phyloP scores from a whole-genome alignment of 1,140 invertebrate genomes.

The Pectinophora gossypiella region DNA sequence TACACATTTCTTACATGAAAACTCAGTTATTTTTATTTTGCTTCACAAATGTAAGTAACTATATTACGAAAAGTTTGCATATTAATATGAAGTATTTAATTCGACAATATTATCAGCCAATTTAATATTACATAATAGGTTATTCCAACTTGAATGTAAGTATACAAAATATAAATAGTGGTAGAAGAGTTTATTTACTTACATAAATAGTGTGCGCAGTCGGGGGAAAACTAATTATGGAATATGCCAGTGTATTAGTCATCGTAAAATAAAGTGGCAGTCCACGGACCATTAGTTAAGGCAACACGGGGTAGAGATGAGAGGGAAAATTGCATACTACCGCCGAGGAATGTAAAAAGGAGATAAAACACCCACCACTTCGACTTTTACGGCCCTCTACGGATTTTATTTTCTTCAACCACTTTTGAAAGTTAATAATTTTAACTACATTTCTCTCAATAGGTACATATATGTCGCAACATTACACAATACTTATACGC shows the following conservation, averaged over 20 bases:
- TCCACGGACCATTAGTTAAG: background rate
- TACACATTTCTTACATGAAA: no score
- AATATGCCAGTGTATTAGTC: background rate
- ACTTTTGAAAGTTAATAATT: no score
- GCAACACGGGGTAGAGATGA: background rate
- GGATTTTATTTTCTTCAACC: background rate
- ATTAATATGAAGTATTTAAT: no score
- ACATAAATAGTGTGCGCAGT: background rate
- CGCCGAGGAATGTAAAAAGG: background rate
- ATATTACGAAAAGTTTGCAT: no score
- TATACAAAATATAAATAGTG: background rate
- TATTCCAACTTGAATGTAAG: no score
- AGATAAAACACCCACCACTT: background rate
- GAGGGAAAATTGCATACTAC: background rate
- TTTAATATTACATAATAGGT: no score
- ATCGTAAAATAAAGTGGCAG: background rate
- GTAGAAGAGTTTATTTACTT: background rate
- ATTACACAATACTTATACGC: no score
- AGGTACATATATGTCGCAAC: no score
- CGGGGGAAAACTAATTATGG: background rate
- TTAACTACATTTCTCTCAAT: no score
- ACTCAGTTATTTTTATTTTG: no score
- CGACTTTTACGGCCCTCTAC: background rate
- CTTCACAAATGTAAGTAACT: no score
- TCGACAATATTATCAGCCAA: no score